Evolutionary conservation across 2,888 invertebrate genomes (phyloP), one percentile per base, ranked within the genome.

Genomic region (Metalampra italica): DNA sequence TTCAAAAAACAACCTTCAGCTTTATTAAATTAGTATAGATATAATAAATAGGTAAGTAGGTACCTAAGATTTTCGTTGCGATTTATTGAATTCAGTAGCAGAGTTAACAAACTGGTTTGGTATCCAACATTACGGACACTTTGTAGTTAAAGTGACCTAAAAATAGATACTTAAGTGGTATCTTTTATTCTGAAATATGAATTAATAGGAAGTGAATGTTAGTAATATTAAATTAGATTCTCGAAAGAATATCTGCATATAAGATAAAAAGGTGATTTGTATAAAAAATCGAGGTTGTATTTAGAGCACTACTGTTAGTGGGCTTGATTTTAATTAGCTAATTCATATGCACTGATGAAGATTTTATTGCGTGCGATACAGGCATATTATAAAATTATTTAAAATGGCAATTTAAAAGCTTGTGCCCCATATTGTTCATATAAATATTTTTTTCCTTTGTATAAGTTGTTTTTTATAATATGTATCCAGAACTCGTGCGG

Each of bases 311-410:
- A 49, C 45, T 55, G 49, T 45, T 49, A 44, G 53, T 54, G 55
- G 52, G 59, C 57, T 57, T 56, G 62, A 59, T 63, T 51, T 60
- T 68, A 68, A 75, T 50, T 52, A 66, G 62, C 63, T 56, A 60
- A 78, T 78, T 77, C 60, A 51, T 71, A 78, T 70, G 70, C 75
- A 56, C 51, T 52, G 70, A 62, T 68, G 70, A 71, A 64, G 59
- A 62, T 62, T 64, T 63, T 65, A 64, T 60, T 62, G 62, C 51
- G 54, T 51, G 43, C 39, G 7, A 32, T 43, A 14, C 9, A 14
- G 43, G 41, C 12, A 29, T n/a, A 41, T 41, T 22, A 13, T 40
- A 40, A 40, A 40, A 40, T 38, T 38, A 13, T 38, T 38, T 38
- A 38, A 38, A 38, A 38, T 12, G 8, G 12, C n/a, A 38, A 38